phyloP scores from a whole-genome alignment of 2,113 vertebrate species.

The Oreochromis tanganicae region DNA sequence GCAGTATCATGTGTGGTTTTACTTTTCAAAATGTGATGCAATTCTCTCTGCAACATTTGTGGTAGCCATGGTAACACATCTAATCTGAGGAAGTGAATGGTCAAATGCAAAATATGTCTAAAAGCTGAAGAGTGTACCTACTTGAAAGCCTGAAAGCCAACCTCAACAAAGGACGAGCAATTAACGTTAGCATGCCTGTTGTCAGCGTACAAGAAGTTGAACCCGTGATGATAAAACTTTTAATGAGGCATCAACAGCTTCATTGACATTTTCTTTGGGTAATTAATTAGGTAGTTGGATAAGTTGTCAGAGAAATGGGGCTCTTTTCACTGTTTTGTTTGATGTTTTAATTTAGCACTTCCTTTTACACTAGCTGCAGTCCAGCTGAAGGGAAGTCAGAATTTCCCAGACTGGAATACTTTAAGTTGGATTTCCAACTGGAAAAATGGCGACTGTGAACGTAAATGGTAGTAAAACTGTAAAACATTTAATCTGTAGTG shows the following conservation, averaged over 20 bases:
- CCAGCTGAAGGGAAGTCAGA: not conserved
- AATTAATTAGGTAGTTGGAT: not conserved
- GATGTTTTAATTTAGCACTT: not conserved
- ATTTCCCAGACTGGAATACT: accelerated
- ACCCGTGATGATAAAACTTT: not conserved
- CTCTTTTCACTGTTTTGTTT: not conserved
- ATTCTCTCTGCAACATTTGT: not conserved
- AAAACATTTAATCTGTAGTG: not conserved
- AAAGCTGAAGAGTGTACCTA: not conserved
- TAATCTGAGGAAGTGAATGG: not conserved
- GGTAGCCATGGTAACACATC: not conserved
- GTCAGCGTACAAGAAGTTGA: not conserved
- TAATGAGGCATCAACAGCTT: not conserved
- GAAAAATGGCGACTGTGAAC: accelerated
- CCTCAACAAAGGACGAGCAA: not conserved
- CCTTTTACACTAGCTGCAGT: not conserved
- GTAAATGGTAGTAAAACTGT: not conserved
- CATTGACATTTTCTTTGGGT: not conserved
- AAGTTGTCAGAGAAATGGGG: not conserved
- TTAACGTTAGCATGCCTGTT: not conserved
- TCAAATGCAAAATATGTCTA: not conserved
- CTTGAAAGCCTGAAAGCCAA: not conserved
- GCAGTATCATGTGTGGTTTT: not conserved
- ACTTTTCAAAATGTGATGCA: not conserved
- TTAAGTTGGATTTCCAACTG: not conserved